A percentile compares a stretch with the other conserved stretches of the same genome.
Conservation (phyloP, 2,797 vertebrate genomes). For the Podarcis siculus region DNA sequence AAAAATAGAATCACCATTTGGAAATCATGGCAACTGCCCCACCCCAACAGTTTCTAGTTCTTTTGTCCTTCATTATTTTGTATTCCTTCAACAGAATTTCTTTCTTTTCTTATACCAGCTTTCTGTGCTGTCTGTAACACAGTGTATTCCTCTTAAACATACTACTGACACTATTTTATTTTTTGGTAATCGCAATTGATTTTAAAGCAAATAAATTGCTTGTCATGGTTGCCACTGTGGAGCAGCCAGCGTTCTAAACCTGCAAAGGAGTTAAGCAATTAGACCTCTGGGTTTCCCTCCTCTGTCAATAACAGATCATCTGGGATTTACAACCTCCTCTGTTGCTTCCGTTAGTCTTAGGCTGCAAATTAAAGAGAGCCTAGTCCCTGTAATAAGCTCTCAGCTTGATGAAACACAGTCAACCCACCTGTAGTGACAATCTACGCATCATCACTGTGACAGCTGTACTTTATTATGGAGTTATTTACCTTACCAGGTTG, state of each 20-base stretch:
- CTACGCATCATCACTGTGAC: background rate
- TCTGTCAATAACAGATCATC: background rate
- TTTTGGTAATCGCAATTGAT: background rate
- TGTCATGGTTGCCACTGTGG: background rate
- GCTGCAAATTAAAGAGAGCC: background rate
- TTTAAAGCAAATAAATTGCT: background rate
- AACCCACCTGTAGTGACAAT: background rate
- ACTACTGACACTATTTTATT: background rate
- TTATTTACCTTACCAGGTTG: background rate
- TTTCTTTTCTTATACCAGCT: background rate
- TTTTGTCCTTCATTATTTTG: background rate
- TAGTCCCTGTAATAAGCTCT: background rate
- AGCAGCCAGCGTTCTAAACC: background rate
- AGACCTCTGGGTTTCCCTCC: background rate
- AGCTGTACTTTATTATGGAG: background rate
- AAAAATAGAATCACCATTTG: background rate
- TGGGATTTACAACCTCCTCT: background rate
- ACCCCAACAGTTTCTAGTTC: background rate
- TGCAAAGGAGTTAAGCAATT: conserved; percentile 2
- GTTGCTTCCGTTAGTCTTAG: background rate
- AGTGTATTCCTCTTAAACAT: background rate
- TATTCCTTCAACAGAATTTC: background rate
- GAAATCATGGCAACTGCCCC: background rate
- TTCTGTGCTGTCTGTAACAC: background rate
- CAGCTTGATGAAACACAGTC: background rate